Percentiles rank a stretch among this genome's conserved stretches.
phyloP scores from a whole-genome alignment of 2,888 invertebrate genomes.

The Tachina lurida region DNA sequence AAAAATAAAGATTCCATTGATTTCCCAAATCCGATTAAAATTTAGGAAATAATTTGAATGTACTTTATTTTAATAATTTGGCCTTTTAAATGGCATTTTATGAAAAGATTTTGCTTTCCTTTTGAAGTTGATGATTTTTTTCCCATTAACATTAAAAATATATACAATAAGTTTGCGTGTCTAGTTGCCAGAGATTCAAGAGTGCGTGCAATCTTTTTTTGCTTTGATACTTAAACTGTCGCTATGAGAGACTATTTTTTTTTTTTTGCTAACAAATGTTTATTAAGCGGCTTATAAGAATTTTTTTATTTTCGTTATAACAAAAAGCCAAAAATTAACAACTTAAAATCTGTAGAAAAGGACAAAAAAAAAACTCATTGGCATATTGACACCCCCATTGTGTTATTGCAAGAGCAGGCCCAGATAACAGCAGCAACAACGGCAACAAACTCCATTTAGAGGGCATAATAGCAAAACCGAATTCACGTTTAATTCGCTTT shows the following conservation, averaged over 20 bases:
- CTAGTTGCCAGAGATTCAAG: slow-evolving; percentile 46
- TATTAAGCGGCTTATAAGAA: slow-evolving; percentile 55
- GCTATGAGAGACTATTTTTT: slow-evolving; percentile 53
- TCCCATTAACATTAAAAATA: neutral
- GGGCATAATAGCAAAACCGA: slow-evolving; percentile 1
- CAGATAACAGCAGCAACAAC: neutral
- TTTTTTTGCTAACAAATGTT: slow-evolving; percentile 46
- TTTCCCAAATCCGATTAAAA: neutral
- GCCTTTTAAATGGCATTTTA: slow-evolving; percentile 5
- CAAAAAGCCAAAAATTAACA: slow-evolving; percentile 18
- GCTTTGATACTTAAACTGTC: slow-evolving; percentile 18
- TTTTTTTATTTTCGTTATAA: slow-evolving; percentile 13
- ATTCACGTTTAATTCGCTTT: slow-evolving; percentile 10
- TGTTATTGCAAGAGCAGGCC: slow-evolving; percentile 6
- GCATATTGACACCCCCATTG: slow-evolving; percentile 61
- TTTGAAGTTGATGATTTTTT: slow-evolving; percentile 8
- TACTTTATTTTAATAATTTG: neutral
- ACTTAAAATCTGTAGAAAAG: slow-evolving; percentile 8
- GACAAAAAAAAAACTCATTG: slow-evolving; percentile 16
- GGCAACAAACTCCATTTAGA: slow-evolving; percentile 14
- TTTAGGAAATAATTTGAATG: neutral
- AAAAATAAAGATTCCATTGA: neutral
- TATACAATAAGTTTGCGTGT: slow-evolving; percentile 54
- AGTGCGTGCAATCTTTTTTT: slow-evolving; percentile 47
- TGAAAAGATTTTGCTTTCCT: neutral